Conservation (phyloP, 2,888 invertebrate species). For the Drosophila cognata region DNA sequence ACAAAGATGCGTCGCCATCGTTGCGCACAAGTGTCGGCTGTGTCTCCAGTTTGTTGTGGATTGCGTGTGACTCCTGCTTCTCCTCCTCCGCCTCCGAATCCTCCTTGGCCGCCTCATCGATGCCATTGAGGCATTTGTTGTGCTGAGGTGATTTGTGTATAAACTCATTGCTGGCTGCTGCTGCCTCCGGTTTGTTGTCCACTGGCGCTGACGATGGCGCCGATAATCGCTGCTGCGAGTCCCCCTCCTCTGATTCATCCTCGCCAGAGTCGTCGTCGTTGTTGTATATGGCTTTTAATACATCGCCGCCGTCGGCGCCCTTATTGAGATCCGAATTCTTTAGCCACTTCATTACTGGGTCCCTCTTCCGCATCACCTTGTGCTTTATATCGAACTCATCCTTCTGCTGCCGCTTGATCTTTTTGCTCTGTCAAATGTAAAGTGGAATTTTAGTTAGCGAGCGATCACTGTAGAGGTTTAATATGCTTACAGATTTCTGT, state of each 20-base stretch:
- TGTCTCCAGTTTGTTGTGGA: slow-evolving; percentile 45
- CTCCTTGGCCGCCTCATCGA: slow-evolving; percentile 35
- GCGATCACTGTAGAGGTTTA: background rate
- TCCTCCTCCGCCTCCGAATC: background rate
- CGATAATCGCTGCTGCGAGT: background rate
- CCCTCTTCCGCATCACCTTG: slow-evolving; percentile 67
- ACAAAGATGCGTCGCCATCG: slow-evolving; percentile 22
- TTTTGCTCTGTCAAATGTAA: slow-evolving; percentile 43
- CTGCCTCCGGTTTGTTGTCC: slow-evolving; percentile 25
- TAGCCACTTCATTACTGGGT: slow-evolving; percentile 82
- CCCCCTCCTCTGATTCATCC: background rate
- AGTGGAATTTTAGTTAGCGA: background rate
- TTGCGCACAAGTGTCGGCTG: slow-evolving; percentile 54
- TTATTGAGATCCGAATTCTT: slow-evolving; percentile 84
- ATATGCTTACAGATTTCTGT: slow-evolving; percentile 46
- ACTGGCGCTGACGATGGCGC: slow-evolving; percentile 3
- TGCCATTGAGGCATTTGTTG: slow-evolving; percentile 35
- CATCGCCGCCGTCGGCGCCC: slow-evolving; percentile 82
- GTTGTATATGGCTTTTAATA: slow-evolving; percentile 83
- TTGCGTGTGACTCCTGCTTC: slow-evolving; percentile 16
- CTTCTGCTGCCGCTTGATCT: slow-evolving; percentile 41
- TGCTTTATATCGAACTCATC: slow-evolving; percentile 45
- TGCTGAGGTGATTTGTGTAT: slow-evolving; percentile 50
- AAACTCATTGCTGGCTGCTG: slow-evolving; percentile 51
- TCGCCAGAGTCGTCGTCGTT: slow-evolving; percentile 79